phyloP scores from a whole-genome alignment of 1,140 invertebrate genomes.

The Drosophila micromelanica region DNA sequence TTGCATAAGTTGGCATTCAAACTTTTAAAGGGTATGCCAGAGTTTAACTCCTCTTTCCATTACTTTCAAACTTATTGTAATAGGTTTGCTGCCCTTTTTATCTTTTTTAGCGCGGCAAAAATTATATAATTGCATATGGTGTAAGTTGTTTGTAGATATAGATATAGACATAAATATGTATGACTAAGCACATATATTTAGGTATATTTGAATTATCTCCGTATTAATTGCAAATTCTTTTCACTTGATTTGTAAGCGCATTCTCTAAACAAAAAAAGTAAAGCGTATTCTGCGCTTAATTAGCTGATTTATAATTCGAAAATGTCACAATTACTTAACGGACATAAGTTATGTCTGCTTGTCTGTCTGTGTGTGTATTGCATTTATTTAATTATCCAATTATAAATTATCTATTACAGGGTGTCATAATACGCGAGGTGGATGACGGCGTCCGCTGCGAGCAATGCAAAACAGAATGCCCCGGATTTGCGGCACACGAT shows the following conservation, averaged over 20 bases:
- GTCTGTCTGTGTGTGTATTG: neutral
- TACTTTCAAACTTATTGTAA: neutral
- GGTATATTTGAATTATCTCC: too few relatives aligned
- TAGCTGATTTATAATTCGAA: neutral
- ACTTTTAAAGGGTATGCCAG: too few relatives aligned
- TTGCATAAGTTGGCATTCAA: too few relatives aligned
- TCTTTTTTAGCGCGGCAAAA: neutral
- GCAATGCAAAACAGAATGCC: conserved; percentile 91
- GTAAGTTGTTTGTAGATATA: too few relatives aligned
- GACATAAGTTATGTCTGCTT: neutral
- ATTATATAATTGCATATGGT: neutral
- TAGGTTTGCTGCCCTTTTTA: neutral
- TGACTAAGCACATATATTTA: too few relatives aligned
- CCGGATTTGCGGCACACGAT: conserved; percentile 91
- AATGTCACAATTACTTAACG: conserved; percentile 13
- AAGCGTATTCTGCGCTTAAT: neutral
- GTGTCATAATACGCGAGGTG: conserved; percentile 91
- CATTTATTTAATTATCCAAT: conserved; percentile 18
- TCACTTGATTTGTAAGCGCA: too few relatives aligned
- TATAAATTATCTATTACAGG: conserved; percentile 85
- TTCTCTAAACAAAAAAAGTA: too few relatives aligned
- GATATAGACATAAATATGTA: too few relatives aligned
- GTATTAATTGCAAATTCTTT: too few relatives aligned
- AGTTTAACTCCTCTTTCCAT: neutral
- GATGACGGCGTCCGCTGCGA: conserved; percentile 93